These are phyloP conservation scores for Dendropsophus ebraccatus DNA, from an alignment of 2,113 vertebrate species.

Conservation along the genomic window DNA sequence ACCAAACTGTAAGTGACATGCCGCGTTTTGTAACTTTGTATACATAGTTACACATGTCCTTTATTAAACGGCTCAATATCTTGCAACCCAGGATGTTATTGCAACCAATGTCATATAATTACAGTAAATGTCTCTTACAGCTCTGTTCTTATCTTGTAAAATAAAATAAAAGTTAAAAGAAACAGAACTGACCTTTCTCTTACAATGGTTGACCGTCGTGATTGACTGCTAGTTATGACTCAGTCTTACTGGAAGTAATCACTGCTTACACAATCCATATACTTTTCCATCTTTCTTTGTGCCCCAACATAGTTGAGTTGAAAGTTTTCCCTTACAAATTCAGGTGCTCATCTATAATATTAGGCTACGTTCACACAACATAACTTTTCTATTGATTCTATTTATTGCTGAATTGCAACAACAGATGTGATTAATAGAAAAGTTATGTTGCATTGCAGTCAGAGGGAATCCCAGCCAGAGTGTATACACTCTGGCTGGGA, in stretches of 20 bases:
- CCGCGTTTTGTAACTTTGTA: too few relatives aligned
- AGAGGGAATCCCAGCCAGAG: too few relatives aligned
- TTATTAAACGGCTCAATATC: background rate
- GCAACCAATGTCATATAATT: background rate
- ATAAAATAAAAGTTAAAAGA: background rate
- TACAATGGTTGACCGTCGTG: background rate
- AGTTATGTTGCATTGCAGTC: too few relatives aligned
- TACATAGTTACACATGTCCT: too few relatives aligned
- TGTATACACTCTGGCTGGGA: too few relatives aligned
- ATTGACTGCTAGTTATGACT: background rate
- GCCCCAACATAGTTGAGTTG: background rate
- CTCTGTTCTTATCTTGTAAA: background rate
- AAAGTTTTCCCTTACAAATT: background rate
- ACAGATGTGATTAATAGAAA: too few relatives aligned
- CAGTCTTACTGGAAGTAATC: background rate
- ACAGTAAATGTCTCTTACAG: background rate
- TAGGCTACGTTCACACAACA: too few relatives aligned
- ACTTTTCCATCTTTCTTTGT: background rate
- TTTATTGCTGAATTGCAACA: too few relatives aligned
- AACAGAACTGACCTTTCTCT: background rate
- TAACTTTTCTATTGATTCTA: too few relatives aligned
- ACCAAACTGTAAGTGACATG: too few relatives aligned
- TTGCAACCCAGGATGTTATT: background rate
- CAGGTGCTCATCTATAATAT: too few relatives aligned
- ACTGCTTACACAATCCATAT: background rate